These are phyloP conservation scores for Diachrysia chrysitis DNA, from an alignment of 2,888 invertebrate genomes.

Conservation along the genomic window DNA sequence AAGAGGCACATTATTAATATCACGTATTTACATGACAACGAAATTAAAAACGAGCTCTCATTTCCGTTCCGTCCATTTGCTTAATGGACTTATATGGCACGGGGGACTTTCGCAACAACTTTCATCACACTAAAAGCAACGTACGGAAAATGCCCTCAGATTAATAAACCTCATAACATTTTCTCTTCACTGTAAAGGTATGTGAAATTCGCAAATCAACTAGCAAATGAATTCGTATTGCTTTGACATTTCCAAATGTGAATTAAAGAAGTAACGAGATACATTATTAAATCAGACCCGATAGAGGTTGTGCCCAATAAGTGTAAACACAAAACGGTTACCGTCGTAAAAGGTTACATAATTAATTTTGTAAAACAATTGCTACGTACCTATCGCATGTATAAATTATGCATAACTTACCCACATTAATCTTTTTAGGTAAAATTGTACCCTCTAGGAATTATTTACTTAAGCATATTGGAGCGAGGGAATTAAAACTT, in stretches of 20 bases:
- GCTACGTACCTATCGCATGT: slow-evolving; percentile 23
- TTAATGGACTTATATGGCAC: slow-evolving; percentile 87
- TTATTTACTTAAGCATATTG: slow-evolving; percentile 60
- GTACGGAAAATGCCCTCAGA: slow-evolving; percentile 85
- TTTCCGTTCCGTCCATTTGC: slow-evolving; percentile 86
- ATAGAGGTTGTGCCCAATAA: slow-evolving; percentile 12
- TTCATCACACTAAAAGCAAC: slow-evolving; percentile 88
- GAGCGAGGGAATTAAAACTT: slow-evolving; percentile 57
- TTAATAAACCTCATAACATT: slow-evolving; percentile 84
- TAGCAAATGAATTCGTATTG: slow-evolving; percentile 29
- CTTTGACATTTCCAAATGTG: slow-evolving; percentile 21
- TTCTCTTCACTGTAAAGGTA: slow-evolving; percentile 66
- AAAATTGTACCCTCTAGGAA: slow-evolving; percentile 48
- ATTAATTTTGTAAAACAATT: slow-evolving; percentile 48
- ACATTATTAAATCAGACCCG: slow-evolving; percentile 22
- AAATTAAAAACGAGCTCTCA: slow-evolving; percentile 87
- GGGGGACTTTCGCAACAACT: slow-evolving; percentile 83
- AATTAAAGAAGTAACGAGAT: slow-evolving; percentile 24
- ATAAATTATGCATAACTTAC: slow-evolving; percentile 52
- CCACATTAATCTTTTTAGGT: slow-evolving; percentile 60
- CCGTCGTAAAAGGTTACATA: slow-evolving; percentile 22
- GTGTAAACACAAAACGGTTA: slow-evolving; percentile 22
- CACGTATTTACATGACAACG: slow-evolving; percentile 80
- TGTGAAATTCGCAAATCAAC: slow-evolving; percentile 47
- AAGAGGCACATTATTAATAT: slow-evolving; percentile 79